phyloP scores from a whole-genome alignment of 2,797 vertebrate genomes.

The Varecia variegata region DNA sequence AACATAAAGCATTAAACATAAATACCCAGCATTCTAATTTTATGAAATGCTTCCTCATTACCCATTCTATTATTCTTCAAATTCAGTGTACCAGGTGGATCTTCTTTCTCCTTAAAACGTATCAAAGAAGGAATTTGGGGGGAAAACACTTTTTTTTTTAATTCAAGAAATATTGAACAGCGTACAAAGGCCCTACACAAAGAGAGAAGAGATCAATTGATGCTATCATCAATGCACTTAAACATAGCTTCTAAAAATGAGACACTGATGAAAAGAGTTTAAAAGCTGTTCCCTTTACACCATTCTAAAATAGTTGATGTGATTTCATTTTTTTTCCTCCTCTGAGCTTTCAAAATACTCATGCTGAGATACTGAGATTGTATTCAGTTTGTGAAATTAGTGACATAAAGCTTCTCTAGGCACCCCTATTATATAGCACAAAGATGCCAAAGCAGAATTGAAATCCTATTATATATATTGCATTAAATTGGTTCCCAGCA shows the following conservation, averaged over 20 bases:
- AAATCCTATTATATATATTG: constrained; percentile 78
- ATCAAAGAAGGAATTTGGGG: constrained; percentile 34
- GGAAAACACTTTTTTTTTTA: constrained; percentile 2
- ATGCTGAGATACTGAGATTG: constrained; percentile 76
- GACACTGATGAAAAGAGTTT: constrained; percentile 73
- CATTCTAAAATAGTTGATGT: constrained; percentile 71
- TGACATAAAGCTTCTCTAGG: constrained; percentile 69
- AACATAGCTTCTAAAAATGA: constrained; percentile 67
- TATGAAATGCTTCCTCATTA: constrained; percentile 20
- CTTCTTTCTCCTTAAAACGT: constrained; percentile 8
- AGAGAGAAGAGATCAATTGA: constrained; percentile 63
- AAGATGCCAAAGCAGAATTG: constrained; percentile 71
- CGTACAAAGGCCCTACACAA: constrained; percentile 36
- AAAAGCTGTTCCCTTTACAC: constrained; percentile 63
- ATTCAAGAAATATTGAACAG: constrained; percentile 59
- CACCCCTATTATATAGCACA: constrained; percentile 72
- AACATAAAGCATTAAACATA: not conserved
- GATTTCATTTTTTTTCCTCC: constrained; percentile 68
- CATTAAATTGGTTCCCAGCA: constrained; percentile 77
- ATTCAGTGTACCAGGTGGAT: not conserved
- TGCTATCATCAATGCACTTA: constrained; percentile 63
- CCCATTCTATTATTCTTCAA: constrained; percentile 19
- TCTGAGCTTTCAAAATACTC: constrained; percentile 73
- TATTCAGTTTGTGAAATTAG: constrained; percentile 80
- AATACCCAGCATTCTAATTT: not conserved